Conservation (phyloP, 2,113 vertebrate genomes). For the Charina bottae region DNA sequence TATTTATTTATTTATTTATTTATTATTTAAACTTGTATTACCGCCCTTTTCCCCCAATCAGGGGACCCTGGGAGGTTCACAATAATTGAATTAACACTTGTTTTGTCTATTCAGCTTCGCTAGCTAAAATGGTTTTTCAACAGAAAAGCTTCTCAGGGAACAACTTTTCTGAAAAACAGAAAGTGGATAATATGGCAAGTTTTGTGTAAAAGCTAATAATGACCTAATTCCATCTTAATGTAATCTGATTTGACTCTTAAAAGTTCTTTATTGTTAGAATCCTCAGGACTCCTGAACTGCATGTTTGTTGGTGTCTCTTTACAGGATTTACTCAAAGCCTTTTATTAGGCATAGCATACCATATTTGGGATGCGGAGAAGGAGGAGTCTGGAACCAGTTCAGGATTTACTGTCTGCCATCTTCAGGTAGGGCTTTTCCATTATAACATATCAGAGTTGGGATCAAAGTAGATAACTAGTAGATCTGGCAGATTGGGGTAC, state of each 20-base stretch:
- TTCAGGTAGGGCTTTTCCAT: background rate
- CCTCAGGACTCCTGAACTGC: background rate
- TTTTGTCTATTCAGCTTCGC: background rate
- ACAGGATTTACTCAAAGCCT: background rate
- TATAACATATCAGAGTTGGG: background rate
- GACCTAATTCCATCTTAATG: background rate
- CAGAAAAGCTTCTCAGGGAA: background rate
- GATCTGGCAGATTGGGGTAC: background rate
- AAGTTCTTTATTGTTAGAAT: background rate
- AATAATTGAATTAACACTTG: background rate
- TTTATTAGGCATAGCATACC: background rate
- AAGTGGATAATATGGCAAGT: background rate
- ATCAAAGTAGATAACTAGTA: background rate
- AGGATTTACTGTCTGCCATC: background rate
- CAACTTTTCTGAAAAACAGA: background rate
- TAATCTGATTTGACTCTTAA: background rate
- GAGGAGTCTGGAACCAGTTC: background rate
- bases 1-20: no score
- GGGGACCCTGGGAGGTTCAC: no score
- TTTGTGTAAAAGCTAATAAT: background rate
- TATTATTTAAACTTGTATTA: no score
- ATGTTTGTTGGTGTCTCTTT: background rate
- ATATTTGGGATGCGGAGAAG: background rate
- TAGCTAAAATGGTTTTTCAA: background rate
- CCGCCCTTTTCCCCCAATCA: no score